Base-by-base conservation (phyloP, 2,797 vertebrate genomes). In the Enteromius unitaeniatus region DNA sequence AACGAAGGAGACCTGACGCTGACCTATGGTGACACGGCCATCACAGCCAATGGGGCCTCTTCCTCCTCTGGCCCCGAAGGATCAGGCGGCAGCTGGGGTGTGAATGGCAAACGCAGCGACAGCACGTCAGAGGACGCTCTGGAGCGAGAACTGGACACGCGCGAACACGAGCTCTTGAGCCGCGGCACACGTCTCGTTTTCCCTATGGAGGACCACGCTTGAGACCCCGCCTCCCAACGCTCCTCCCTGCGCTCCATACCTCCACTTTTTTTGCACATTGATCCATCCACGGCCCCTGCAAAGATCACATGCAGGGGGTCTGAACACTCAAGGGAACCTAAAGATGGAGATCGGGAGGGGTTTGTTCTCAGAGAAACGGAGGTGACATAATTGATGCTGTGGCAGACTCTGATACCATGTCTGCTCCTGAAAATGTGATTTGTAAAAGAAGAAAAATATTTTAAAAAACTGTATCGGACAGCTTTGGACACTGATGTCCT, bases 181-280 rank as follows among this genome's bases (percentile, higher is more conserved):
- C 94, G 97, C 17, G 97, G 98, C 55, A 99, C 98, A 0, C 95
- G 96, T 58, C 94, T 99, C 70, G 97, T 99, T 81, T 98, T 99
- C 93, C 97, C 98, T 88, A 94, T 98, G 64, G 96, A 98, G 91
- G 97, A 99, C 89, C 95, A 97, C 70, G 93, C 95, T 85, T 98
- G 96, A 42, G 8, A 98, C 1, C 10, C 11, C 21, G 34, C 79
- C 47, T 83, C 65, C 21, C 62, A 79, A 51, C 67, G 55, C 34
- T 1, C 65, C 78, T 49, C 75, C 19, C 55, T 58, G 11, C 8
- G 17, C 62, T 68, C 51, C 81, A 83, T 58, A 42, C 49, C 78
- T 88, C 81, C 82, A 85, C 82, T 84, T 84, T 84, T 72, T 83
- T 85, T 77, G 65, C 80, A 73, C 77, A 76, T 69, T 64, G 49